A percentile compares a stretch with the other conserved stretches of the same genome.
These are phyloP conservation scores for Patella ulyssiponensis DNA, from an alignment of 2,888 invertebrate genomes.

Conservation along the genomic window DNA sequence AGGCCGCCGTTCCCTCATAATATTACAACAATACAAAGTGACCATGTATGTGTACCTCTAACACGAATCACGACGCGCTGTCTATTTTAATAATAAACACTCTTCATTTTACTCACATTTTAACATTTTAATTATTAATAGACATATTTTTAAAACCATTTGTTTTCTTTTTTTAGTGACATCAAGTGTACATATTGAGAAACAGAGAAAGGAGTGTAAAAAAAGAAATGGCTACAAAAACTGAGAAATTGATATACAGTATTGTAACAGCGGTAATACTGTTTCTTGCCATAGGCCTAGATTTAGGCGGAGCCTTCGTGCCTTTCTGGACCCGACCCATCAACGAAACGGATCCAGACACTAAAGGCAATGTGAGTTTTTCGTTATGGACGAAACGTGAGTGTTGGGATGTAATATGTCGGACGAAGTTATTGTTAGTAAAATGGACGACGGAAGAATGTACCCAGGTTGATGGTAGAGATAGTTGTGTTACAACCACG, in stretches of 20 bases:
- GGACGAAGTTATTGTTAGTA: constrained; percentile 32
- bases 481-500: constrained; percentile 19
- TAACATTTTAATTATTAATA: too few species aligned
- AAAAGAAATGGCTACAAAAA: constrained; percentile 19
- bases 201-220: not conserved
- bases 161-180: too few species aligned
- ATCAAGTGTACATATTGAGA: too few species aligned
- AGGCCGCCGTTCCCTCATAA: too few species aligned
- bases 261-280: constrained; percentile 31
- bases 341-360: constrained; percentile 28
- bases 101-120: too few species aligned
- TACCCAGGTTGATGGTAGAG: constrained; percentile 3
- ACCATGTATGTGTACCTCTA: too few species aligned
- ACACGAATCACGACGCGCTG: too few species aligned
- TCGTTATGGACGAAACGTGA: constrained; percentile 42
- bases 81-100: too few species aligned
- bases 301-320: constrained; percentile 39
- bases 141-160: too few species aligned
- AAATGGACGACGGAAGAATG: constrained; percentile 31
- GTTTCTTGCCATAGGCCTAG: constrained; percentile 27
- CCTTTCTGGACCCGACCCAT: constrained; percentile 37
- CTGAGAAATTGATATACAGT: constrained; percentile 34
- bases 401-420: constrained; percentile 39
- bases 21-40: too few species aligned
- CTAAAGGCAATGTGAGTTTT: constrained; percentile 32